Evolutionary conservation across 1,140 invertebrate species (phyloP), one percentile per base, ranked within the genome.

Genomic region (Hylaeus anthracinus): DNA sequence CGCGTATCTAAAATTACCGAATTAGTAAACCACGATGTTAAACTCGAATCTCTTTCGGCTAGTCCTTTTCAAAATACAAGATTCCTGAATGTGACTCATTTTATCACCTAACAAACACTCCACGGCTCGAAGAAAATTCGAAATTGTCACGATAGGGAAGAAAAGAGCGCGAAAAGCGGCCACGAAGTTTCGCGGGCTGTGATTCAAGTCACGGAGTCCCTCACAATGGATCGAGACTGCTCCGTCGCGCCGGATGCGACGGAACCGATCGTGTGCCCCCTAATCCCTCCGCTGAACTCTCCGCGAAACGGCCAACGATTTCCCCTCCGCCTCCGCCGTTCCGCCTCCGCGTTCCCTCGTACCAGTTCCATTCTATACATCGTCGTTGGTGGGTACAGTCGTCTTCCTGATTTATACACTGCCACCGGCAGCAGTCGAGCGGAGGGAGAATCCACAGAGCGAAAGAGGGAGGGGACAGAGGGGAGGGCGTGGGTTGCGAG

Each of bases 341-440:
- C 60, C 64, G 72, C 58, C 53, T 51, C 66, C 65, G 1, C 75
- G 58, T 45, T 45, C 58, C 64, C 65, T 45, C 61, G 71, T 51
- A 48, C 76, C 56, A 60, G 45, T 51, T 69, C 84, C 78, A 66
- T 85, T 82, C 79, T 81, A 79, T 83, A 67, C 83, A 78, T 77
- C 86, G 82, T 85, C 86, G 87, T 86, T 86, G 88, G 88, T 89
- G 86, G 89, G 87, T 91, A 90, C 88, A 89, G 87, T 91, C 89
- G 89, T 92, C 91, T 90, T 92, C 87, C 90, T 92, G 91, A 93
- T 92, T 93, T 93, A 92, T 92, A 91, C 85, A 92, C 91, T 91
- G 91, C 90, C 91, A 92, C 89, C 87, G 88, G 81, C 91, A 90
- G 86, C 89, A 89, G 90, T 87, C 84, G 84, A 88, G 77, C 85